Evolutionary conservation across 2,113 vertebrate species (phyloP).

Genomic region (Pleuronectes platessa): DNA sequence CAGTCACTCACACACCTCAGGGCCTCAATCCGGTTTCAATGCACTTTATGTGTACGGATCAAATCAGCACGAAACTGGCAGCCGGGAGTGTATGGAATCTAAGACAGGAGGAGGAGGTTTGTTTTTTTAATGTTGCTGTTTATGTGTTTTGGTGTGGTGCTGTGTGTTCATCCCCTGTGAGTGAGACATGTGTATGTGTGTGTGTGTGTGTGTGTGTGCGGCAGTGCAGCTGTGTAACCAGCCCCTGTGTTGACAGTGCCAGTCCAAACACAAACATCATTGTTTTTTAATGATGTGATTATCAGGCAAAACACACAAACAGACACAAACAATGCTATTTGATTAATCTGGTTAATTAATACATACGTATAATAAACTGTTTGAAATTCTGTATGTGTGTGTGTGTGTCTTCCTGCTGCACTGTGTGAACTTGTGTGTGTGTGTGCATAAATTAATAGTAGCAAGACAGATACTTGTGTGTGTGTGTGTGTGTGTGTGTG

Average conservation of each 20-base stretch:
- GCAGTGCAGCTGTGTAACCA: constrained; percentile 72
- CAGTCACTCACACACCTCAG: constrained; percentile 59
- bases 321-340: constrained; percentile 26
- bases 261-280: constrained; percentile 74
- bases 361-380: constrained; percentile 36
- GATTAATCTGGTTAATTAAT: constrained; percentile 58
- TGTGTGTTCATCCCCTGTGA: constrained; percentile 36
- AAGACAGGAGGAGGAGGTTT: constrained; percentile 34
- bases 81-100: constrained; percentile 47
- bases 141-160: constrained; percentile 63
- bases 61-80: constrained; percentile 43
- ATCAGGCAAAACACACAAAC: constrained; percentile 30
- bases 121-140: constrained; percentile 48
- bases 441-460: constrained; percentile 37
- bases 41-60: constrained; percentile 33
- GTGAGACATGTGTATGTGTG: constrained; percentile 28
- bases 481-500: constrained; percentile 36
- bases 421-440: constrained; percentile 25
- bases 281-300: constrained; percentile 75
- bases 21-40: constrained; percentile 59
- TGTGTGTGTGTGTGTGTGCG: constrained; percentile 34
- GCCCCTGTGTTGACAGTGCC: constrained; percentile 59
- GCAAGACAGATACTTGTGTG: neutral
- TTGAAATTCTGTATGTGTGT: constrained; percentile 29
- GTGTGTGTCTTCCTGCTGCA: constrained; percentile 10